Evolutionary conservation across 2,888 invertebrate genomes (phyloP), one percentile per base, ranked within the genome.

Genomic region (Apamea monoglypha): DNA sequence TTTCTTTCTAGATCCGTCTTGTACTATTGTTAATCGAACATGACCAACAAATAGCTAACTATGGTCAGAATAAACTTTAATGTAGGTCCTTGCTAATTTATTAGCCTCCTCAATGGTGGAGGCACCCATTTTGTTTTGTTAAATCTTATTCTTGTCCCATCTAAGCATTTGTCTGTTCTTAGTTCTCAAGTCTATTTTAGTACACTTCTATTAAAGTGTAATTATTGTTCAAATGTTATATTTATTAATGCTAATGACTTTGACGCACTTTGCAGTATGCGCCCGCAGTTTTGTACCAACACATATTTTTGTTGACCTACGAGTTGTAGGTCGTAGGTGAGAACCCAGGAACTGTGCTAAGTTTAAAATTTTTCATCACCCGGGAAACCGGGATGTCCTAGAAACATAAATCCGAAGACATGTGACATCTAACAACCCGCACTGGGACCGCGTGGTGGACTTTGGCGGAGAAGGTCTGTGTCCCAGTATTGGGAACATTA

Each of bases 201-300:
- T 44, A 36, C 44, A 63, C 81, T 53, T 71, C n/a, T 44, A 63
- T 44, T 63, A 73, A 32, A 53, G 50, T 44, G 12, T 47, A 81
- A 81, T 59, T 78, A 67, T 59, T 78, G 36, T 68, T 50, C 47
- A 67, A 68, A 81, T 74, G 50, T 59, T 21, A 36, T 67, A 82
- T 81, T 74, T 67, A 74, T 81, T 40, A 8, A 50, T 53, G 81
- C 40, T 81, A 80, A 81, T 81, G n/a, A 50, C 53, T 61, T 74
- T 61, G 73, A 56, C 82, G 75, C 44, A 56, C 53, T 47, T 47
- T 14, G 63, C 36, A 21, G 16, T 72, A 6, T 56, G 59, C n/a
- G 12, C 32, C 10, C 36, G 47, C 36, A 32, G n/a, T 29, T 56
- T 56, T 80, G 2, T 44, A n/a, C 5, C 21, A 16, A 56, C 50